Base-by-base conservation (phyloP, 2,888 invertebrate genomes). In the Apamea crenata region DNA sequence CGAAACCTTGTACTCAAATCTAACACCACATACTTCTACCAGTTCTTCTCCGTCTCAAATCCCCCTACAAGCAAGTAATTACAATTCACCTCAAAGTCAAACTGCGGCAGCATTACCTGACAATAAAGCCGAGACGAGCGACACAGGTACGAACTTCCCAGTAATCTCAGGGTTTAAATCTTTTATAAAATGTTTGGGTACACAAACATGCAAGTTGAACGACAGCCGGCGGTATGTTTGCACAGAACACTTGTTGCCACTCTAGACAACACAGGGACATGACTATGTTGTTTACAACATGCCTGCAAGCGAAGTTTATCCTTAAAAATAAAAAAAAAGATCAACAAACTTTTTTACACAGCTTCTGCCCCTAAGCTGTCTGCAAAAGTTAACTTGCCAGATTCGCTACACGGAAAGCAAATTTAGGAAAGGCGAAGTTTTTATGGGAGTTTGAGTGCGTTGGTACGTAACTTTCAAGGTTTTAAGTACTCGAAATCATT, bases 271-370 rank as follows among this genome's bases (percentile, higher is more conserved):
- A 85, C 84, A 85, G 77, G 82, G 77, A 86, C 82, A 88, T 80
- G 82, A 79, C 90, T 87, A 88, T 86, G 89, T 82, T 91, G 92
- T 92, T 92, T 91, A 92, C 92, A 93, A 90, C 90, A 91, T 88
- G 87, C 89, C 90, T 91, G 88, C 90, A 89, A 90, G 91, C 89
- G 87, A 93, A 94, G 89, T 93, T 93, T 91, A 89, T 86, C 86
- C 89, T 84, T 88, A 90, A 91, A 91, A 91, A 68, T 74, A 91
- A 91, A 93, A 91, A 21, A 93, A 91, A 90, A 89, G 85, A 85
- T 86, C 88, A 85, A 86, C 88, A 85, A 84, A 84, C 85, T 89
- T 88, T 84, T 84, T 83, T 80, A 50, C 77, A 50, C n/a, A 63
- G 66, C 74, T 71, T 63, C 74, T 77, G 73, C 66, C 78, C 72